Conservation (phyloP, 37 sponge, comb jelly and placozoan species). For the Beroe ovata region DNA sequence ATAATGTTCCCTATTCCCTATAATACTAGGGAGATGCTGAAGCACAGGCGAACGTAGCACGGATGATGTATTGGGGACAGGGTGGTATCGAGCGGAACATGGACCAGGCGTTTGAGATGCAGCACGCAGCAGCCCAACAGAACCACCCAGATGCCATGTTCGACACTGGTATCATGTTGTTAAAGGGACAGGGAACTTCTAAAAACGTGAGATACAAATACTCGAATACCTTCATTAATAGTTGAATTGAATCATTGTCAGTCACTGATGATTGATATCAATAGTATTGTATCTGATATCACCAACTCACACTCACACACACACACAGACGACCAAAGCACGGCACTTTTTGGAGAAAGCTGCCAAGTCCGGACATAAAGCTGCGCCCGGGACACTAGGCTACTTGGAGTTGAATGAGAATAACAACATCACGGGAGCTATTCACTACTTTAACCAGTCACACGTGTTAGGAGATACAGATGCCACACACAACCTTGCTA, state of each 20-base stretch:
- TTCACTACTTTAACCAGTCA: constrained; percentile 62
- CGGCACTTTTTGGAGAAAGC: constrained; percentile 47
- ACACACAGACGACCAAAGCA: constrained; percentile 33
- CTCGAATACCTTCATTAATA: not conserved
- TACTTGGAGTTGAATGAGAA: constrained; percentile 57
- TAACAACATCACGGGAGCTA: constrained; percentile 36
- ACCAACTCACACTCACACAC: not conserved
- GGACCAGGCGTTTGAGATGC: constrained; percentile 64
- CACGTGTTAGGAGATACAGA: constrained; percentile 30
- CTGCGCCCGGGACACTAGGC: constrained; percentile 54
- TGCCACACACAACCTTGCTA: constrained; percentile 58
- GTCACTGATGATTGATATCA: too few species aligned
- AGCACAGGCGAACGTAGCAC: constrained; percentile 46
- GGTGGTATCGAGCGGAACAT: constrained; percentile 26
- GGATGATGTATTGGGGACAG: constrained; percentile 59
- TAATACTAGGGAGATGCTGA: constrained; percentile 38
- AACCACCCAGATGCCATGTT: constrained; percentile 39
- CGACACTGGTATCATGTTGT: constrained; percentile 48
- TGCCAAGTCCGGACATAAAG: constrained; percentile 47
- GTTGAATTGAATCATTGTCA: not conserved
- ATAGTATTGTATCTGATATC: too few species aligned
- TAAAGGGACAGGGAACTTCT: constrained; percentile 49
- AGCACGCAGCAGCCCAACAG: constrained; percentile 48
- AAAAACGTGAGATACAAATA: constrained; percentile 20
- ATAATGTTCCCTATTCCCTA: too few species aligned